A percentile compares a stretch with the other conserved stretches of the same genome.
These are phyloP conservation scores for Marmota flaviventris DNA, from an alignment of 2,113 vertebrate species.

Conservation along the genomic window DNA sequence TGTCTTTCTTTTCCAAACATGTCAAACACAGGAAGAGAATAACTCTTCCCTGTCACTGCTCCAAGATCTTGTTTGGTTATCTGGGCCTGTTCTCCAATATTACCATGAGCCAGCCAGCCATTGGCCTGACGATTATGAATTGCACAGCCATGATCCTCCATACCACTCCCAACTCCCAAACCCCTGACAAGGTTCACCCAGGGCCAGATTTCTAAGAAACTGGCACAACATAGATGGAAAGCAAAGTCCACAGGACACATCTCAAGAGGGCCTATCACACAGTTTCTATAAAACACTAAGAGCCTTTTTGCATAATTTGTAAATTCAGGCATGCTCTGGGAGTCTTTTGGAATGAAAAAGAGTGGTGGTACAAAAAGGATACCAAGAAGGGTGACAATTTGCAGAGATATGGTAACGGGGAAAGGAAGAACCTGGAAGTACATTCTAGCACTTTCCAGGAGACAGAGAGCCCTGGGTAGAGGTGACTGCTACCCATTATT, in stretches of 20 bases:
- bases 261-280: not conserved
- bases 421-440: not conserved
- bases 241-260: not conserved
- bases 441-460: not conserved
- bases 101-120: not conserved
- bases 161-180: not conserved
- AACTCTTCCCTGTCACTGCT: not conserved
- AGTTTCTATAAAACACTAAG: not conserved
- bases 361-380: not conserved
- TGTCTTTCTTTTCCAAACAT: not conserved
- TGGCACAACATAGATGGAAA: not conserved
- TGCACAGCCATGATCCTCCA: not conserved
- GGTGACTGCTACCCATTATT: not conserved
- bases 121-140: not conserved
- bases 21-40: not conserved
- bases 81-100: not conserved
- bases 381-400: not conserved
- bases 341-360: not conserved
- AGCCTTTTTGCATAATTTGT: not conserved
- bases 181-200: not conserved
- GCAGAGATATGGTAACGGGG: not conserved
- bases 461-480: not conserved
- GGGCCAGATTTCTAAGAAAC: slow-evolving; percentile 23
- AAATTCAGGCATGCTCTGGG: not conserved
- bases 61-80: not conserved